A percentile compares a stretch with the other conserved stretches of the same genome.
Evolutionary conservation across 2,888 invertebrate species (phyloP).

Genomic region (Electrophaes corylata): DNA sequence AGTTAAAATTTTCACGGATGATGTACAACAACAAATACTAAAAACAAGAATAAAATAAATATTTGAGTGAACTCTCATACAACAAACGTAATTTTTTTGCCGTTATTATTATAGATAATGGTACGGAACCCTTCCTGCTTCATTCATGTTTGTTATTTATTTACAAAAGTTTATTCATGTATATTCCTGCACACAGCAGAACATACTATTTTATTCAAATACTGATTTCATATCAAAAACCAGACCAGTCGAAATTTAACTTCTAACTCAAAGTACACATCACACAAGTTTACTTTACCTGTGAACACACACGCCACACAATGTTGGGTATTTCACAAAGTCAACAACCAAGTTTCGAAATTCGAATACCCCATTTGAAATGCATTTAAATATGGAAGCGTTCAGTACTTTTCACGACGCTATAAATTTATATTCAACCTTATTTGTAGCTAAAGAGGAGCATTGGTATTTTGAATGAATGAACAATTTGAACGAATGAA

Average conservation of each 20-base stretch:
- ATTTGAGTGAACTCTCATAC: no score
- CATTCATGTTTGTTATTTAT: no score
- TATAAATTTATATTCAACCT: not conserved
- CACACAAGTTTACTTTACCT: conserved; percentile 7
- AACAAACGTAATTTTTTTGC: no score
- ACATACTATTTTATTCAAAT: not conserved
- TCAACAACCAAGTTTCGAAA: conserved; percentile 12
- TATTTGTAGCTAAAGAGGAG: not conserved
- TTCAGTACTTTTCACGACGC: not conserved
- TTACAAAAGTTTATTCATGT: no score
- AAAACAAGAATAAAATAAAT: no score
- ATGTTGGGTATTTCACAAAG: conserved; percentile 10
- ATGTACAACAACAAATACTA: no score
- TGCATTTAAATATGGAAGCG: conserved; percentile 14
- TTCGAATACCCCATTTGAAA: conserved; percentile 6
- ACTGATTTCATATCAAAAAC: conserved; percentile 6
- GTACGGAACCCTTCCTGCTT: no score
- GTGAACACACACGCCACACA: not conserved
- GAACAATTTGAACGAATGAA: not conserved
- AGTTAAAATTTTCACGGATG: no score
- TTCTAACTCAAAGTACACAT: conserved; percentile 7
- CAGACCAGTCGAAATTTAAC: not conserved
- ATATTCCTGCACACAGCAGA: not conserved
- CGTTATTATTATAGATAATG: no score
- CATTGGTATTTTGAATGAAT: not conserved